These are phyloP conservation scores for Idaea dimidiata DNA, from an alignment of 2,888 invertebrate species.

Conservation along the genomic window DNA sequence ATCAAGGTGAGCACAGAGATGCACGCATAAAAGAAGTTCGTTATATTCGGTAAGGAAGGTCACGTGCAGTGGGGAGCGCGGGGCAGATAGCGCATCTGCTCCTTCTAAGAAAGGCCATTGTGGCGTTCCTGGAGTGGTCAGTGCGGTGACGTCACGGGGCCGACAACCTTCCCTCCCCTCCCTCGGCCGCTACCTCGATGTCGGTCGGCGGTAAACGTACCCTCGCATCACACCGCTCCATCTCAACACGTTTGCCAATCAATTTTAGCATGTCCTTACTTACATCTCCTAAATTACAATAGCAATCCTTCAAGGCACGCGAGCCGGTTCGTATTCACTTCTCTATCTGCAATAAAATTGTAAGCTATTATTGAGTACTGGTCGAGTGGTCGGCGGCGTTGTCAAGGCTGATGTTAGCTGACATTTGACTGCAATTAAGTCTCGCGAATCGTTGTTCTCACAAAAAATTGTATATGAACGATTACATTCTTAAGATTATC, in stretches of 20 bases:
- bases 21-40: constrained; percentile 27
- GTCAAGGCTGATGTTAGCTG: constrained; percentile 22
- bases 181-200: constrained; percentile 26
- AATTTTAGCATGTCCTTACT: constrained; percentile 37
- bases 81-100: constrained; percentile 74
- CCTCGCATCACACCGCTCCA: constrained; percentile 27
- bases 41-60: constrained; percentile 36
- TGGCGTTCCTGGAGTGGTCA: constrained; percentile 74
- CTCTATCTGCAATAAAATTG: constrained; percentile 13
- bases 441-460: not conserved
- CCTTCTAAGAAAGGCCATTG: constrained; percentile 78
- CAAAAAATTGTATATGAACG: not conserved
- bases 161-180: constrained; percentile 71
- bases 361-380: not conserved
- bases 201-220: constrained; percentile 17
- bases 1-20: constrained; percentile 28
- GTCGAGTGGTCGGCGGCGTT: not conserved
- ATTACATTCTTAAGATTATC: constrained; percentile 9
- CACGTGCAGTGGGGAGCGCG: constrained; percentile 44
- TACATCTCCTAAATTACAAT: constrained; percentile 15
- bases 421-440: constrained; percentile 12
- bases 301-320: not conserved
- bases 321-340: constrained; percentile 11
- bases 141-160: constrained; percentile 78
- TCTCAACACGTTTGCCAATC: constrained; percentile 42